These are phyloP conservation scores for Erebia ligea DNA, from an alignment of 2,888 invertebrate species.

Conservation along the genomic window DNA sequence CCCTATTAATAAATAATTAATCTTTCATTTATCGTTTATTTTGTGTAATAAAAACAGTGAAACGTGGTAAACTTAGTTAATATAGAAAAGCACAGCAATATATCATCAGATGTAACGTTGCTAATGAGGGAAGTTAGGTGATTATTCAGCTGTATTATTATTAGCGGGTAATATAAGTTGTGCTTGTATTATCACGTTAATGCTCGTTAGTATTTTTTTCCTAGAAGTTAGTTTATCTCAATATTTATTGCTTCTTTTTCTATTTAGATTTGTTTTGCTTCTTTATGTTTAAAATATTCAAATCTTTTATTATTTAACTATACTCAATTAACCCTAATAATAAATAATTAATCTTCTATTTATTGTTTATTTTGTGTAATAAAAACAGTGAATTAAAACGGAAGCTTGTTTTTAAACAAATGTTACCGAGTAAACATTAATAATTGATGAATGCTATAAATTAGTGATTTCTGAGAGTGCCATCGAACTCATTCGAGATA, in stretches of 20 bases:
- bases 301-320: too few species aligned
- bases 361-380: neutral
- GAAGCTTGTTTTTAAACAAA: slow-evolving; percentile 37
- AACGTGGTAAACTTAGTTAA: slow-evolving; percentile 10
- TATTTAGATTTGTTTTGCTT: neutral
- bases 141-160: slow-evolving; percentile 21
- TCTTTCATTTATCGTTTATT: neutral
- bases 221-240: neutral
- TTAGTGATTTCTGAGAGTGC: slow-evolving; percentile 26
- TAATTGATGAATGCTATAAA: slow-evolving; percentile 30
- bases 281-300: neutral
- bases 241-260: neutral
- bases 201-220: neutral
- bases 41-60: neutral
- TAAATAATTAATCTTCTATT: neutral
- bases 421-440: slow-evolving; percentile 21
- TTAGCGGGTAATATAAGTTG: slow-evolving; percentile 13
- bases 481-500: slow-evolving; percentile 26
- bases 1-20: neutral
- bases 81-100: slow-evolving; percentile 13
- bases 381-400: slow-evolving; percentile 38
- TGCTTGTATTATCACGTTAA: neutral
- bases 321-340: neutral
- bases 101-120: slow-evolving; percentile 18
- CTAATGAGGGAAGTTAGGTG: slow-evolving; percentile 28